Conservation (phyloP, 2,113 vertebrate species). For the Origma solitaria region DNA sequence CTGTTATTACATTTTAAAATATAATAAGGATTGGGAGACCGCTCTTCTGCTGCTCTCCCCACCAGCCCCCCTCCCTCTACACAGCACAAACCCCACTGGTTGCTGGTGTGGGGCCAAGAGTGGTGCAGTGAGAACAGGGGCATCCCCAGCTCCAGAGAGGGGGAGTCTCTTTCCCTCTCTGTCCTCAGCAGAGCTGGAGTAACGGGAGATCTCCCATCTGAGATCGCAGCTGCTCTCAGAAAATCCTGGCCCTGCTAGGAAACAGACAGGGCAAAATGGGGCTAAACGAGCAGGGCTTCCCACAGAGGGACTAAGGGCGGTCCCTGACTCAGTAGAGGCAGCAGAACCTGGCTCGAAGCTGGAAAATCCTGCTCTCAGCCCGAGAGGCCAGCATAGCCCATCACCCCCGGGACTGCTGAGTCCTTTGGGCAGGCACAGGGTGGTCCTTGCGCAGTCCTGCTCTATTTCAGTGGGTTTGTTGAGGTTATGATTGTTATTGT, state of each 20-base stretch:
- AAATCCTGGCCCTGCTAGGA: not conserved
- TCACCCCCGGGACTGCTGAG: fast-evolving
- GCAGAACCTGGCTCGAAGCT: not conserved
- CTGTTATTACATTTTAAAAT: conserved; percentile 36
- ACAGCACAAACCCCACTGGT: not conserved
- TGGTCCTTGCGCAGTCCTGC: not conserved
- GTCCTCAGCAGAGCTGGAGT: not conserved
- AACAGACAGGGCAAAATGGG: fast-evolving
- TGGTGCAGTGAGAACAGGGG: fast-evolving
- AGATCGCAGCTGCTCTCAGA: not conserved
- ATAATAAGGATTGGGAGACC: not conserved
- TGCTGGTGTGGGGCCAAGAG: not conserved
- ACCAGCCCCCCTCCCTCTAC: not conserved
- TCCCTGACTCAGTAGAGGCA: not conserved
- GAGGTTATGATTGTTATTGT: not conserved
- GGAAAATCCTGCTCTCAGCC: not conserved
- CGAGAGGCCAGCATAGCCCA: not conserved
- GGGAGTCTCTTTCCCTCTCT: not conserved
- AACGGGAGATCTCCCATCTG: not conserved
- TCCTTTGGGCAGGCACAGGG: not conserved
- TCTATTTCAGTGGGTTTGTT: not conserved
- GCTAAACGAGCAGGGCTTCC: fast-evolving
- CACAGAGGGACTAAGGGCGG: fast-evolving
- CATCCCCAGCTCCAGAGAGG: not conserved
- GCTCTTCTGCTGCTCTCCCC: not conserved